phyloP scores from a whole-genome alignment of 2,113 vertebrate genomes.

The Spermophilus dauricus region DNA sequence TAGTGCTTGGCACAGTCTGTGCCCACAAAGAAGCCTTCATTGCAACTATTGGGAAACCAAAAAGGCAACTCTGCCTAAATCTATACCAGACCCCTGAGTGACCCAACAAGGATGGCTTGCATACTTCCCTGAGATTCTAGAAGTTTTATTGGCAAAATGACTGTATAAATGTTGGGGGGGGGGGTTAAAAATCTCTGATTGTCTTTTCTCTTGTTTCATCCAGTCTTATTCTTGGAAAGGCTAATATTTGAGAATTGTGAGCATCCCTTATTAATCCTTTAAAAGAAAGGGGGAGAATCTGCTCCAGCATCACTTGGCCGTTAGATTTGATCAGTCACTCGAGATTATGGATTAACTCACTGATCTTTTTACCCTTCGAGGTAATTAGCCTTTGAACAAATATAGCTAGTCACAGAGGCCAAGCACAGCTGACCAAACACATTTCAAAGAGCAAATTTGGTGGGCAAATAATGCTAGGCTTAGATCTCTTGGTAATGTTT shows the following conservation, averaged over 20 bases:
- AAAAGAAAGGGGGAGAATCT: not conserved
- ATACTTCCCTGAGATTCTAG: not conserved
- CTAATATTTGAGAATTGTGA: constrained; percentile 54
- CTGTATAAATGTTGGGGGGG: not conserved
- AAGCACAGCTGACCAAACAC: constrained; percentile 75
- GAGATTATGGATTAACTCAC: constrained; percentile 70
- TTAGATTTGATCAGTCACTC: constrained; percentile 64
- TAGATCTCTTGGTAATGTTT: constrained; percentile 10
- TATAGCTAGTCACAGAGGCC: constrained; percentile 61
- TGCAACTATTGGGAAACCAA: not conserved
- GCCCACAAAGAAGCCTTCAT: not conserved
- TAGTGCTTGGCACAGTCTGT: not conserved
- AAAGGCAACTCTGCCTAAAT: not conserved
- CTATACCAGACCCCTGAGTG: not conserved
- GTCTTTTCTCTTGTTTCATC: constrained; percentile 36
- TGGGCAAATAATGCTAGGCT: constrained; percentile 24
- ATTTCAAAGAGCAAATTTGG: constrained; percentile 33
- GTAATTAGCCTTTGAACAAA: constrained; percentile 80
- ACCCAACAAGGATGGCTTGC: not conserved
- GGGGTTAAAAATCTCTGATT: not conserved
- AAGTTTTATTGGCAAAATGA: constrained; percentile 10
- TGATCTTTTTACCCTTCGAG: constrained; percentile 71
- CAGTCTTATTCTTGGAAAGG: constrained; percentile 27
- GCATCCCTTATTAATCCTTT: constrained; percentile 60
- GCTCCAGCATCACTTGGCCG: not conserved